phyloP scores from a whole-genome alignment of 30 jellyfish, hydroid and myxozoan species.

The Hydractinia symbiolongicarpus region DNA sequence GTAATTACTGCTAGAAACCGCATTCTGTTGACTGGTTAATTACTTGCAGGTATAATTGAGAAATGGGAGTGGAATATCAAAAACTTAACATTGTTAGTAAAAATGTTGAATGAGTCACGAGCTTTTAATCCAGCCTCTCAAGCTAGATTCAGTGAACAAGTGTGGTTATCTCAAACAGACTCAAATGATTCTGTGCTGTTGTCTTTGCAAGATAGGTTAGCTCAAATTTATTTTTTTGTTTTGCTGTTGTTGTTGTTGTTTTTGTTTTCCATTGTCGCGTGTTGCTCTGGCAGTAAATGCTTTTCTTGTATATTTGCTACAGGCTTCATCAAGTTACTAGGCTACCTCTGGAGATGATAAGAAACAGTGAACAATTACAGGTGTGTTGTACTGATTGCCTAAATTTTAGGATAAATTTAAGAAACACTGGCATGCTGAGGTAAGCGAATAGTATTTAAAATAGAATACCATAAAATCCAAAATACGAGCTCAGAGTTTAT shows the following conservation, averaged over 20 bases:
- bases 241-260: not conserved
- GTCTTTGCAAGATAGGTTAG: slow-evolving; percentile 41
- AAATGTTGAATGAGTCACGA: slow-evolving; percentile 8
- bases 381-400: not conserved
- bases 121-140: slow-evolving; percentile 9
- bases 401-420: too few relatives aligned
- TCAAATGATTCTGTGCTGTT: slow-evolving; percentile 16
- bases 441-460: too few relatives aligned
- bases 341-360: slow-evolving; percentile 19
- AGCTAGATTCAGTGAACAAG: slow-evolving; percentile 23
- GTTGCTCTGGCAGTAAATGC: too few relatives aligned
- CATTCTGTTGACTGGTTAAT: not conserved
- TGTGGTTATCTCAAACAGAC: slow-evolving; percentile 21
- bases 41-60: slow-evolving; percentile 7
- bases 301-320: too few relatives aligned
- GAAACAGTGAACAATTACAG: slow-evolving; percentile 30
- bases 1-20: not conserved
- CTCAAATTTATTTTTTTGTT: not conserved
- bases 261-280: too few relatives aligned
- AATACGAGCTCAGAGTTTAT: too few relatives aligned
- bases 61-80: slow-evolving; percentile 38
- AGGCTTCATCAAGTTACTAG: slow-evolving; percentile 29
- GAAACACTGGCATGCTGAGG: too few relatives aligned
- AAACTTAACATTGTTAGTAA: slow-evolving; percentile 24
- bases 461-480: too few relatives aligned